Evolutionary conservation across 2,797 vertebrate species (phyloP).

Genomic region (Tiaroga cobitis): DNA sequence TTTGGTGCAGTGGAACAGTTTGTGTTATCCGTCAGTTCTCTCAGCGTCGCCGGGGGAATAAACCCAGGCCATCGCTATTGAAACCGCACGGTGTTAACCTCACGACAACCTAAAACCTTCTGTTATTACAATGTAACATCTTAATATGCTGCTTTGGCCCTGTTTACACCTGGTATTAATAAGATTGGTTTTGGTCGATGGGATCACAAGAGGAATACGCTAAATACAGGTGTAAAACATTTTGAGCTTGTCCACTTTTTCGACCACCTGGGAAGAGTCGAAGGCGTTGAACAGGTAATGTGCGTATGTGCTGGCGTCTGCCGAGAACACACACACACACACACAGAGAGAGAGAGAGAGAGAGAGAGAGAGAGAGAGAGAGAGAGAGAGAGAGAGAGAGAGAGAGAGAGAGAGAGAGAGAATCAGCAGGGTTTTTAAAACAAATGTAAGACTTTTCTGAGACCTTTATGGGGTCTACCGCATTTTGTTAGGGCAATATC

Average conservation of each 20-base stretch:
- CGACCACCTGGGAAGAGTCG: conserved; percentile 81
- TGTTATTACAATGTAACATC: background rate
- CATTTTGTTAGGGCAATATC: background rate
- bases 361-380: no score
- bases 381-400: no score
- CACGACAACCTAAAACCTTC: background rate
- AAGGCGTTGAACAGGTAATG: conserved; percentile 99
- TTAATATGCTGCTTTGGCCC: background rate
- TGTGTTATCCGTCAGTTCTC: conserved; percentile 18
- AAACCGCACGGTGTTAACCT: background rate
- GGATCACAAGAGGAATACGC: no score
- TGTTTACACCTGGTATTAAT: no score
- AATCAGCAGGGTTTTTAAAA: background rate
- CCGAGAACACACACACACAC: conserved; percentile 53
- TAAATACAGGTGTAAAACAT: no score
- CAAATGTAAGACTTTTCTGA: background rate
- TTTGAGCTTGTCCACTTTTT: no score
- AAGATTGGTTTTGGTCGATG: no score
- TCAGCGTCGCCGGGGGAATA: conserved; percentile 2
- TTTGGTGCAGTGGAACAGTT: conserved; percentile 33
- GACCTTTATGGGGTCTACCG: background rate
- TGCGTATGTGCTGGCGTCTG: conserved; percentile 95
- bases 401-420: no score
- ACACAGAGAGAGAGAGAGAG: no score
- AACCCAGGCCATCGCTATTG: background rate